phyloP scores from a whole-genome alignment of 2,888 invertebrate species.

The Rhingia rostrata region DNA sequence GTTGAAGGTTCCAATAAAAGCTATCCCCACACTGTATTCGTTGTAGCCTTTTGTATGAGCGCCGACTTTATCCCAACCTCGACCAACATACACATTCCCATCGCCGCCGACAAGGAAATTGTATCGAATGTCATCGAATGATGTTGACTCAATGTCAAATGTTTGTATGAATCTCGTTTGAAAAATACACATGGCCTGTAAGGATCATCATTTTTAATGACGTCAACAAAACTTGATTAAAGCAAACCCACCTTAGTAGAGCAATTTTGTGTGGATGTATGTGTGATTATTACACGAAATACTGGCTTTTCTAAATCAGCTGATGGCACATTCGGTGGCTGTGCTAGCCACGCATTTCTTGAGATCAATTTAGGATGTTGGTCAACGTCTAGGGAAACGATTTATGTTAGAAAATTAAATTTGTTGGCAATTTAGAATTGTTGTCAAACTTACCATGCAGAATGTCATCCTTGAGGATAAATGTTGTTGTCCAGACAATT shows the following conservation, averaged over 20 bases:
- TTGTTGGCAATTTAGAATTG: not conserved
- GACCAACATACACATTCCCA: slow-evolving; percentile 88
- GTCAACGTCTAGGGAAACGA: slow-evolving; percentile 4
- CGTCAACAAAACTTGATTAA: not conserved
- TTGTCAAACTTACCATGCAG: slow-evolving; percentile 79
- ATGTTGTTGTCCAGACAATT: slow-evolving; percentile 75
- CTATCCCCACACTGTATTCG: slow-evolving; percentile 87
- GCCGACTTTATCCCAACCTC: slow-evolving; percentile 89
- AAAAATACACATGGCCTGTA: slow-evolving; percentile 85
- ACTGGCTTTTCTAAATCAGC: slow-evolving; percentile 83
- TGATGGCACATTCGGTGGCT: slow-evolving; percentile 84
- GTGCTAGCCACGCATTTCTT: slow-evolving; percentile 87
- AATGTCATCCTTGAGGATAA: slow-evolving; percentile 45
- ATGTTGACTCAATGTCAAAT: slow-evolving; percentile 87
- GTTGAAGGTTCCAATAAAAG: slow-evolving; percentile 89
- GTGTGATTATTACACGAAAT: slow-evolving; percentile 85
- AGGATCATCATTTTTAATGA: not conserved
- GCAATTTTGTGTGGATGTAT: slow-evolving; percentile 87
- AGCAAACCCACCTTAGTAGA: slow-evolving; percentile 82
- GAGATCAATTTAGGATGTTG: slow-evolving; percentile 84
- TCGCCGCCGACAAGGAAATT: slow-evolving; percentile 92
- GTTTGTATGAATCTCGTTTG: slow-evolving; percentile 86
- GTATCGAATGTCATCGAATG: slow-evolving; percentile 89
- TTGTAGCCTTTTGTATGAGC: slow-evolving; percentile 89
- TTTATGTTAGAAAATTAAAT: not conserved